Evolutionary conservation across 2,888 invertebrate genomes (phyloP), one percentile per base, ranked within the genome.

Genomic region (Lithodes maja): DNA sequence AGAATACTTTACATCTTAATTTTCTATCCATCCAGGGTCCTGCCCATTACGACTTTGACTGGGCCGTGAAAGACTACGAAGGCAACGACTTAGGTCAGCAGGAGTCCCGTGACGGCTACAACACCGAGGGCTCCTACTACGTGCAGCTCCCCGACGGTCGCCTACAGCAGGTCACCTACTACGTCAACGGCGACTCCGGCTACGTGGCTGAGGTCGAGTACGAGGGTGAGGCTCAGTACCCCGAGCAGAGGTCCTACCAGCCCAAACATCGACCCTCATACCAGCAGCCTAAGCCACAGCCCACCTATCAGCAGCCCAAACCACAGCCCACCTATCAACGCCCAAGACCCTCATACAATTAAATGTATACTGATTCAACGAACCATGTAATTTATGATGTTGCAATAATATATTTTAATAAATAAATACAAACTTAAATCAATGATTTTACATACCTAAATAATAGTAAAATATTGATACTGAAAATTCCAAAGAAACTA

Each of bases 121-220:
- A 75, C 82, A 68, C 85, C 33, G 52, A 50, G 69, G 89, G 85
- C 12, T 71, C 82, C 17, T 89, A 89, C 78, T 85, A 84, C 52
- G 89, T 85, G n/a, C 85, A 77, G 78, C 85, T 89, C 33, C 89
- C 89, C n/a, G 89, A 89, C 71, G 85, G 89, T 33, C 85, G 89
- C 17, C 78, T 85, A 7, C 89, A 89, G 85, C 61, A 15, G n/a
- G 89, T 89, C 68, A 77, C 61, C 78, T 85, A 85, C 53, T 71
- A 71, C 71, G 71, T 71, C n/a, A 17, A 71, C 71, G 71, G 71
- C 17, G 71, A 71, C 71, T 5, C 15, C 1, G 71, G 71, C 17
- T n/a, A 71, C 71, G n/a, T 71, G 3, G 71, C 71, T n/a, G 15
- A 71, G n/a, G 71, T 71, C 71, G n/a, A 71, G 71, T 71, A 71